Evolutionary conservation across 2,888 invertebrate genomes (phyloP), one percentile per base, ranked within the genome.

Genomic region (Aporophyla lueneburgensis): DNA sequence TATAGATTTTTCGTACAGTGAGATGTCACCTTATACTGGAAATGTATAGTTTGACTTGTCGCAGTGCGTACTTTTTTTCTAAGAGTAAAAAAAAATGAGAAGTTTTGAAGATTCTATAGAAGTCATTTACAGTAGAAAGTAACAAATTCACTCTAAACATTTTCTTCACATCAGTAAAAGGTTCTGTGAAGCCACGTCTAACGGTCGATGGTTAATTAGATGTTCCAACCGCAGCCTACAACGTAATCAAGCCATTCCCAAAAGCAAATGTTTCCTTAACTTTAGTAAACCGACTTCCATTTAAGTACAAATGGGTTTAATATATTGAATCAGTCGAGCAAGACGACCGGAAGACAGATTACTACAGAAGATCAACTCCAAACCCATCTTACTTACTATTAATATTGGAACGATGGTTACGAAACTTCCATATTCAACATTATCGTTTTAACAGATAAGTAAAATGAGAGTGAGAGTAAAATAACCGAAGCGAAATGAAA

Each of bases 271-370:
- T 68, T 73, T 68, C 43, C n/a, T 21, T 40, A 43, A 74, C 59
- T 65, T 76, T n/a, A 70, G 46, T 49, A 53, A 54, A 14, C 71
- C 27, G 59, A 74, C 63, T 76, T 69, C 46, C 62, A 74, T 78
- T 76, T 46, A 54, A 33, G 56, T 62, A 78, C 69, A 63, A 85
- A 84, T 81, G 74, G 66, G 69, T 86, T n/a, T 68, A 70, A 75
- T 82, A 54, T 74, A 66, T 53, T 59, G n/a, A 82, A 72, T 73
- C 65, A 78, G 75, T 80, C 53, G 74, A 76, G 79, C 79, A 74
- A 77, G 33, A 49, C 43, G 46, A 5, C 0, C 6, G 14, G 5
- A 19, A 5, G 0, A 5, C 16, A 71, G 5, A 16, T n/a, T 19
- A 19, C 3, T 33, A 3, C 49, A 77, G 77, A 81, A 84, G 65